Evolutionary conservation across 2,888 invertebrate genomes (phyloP).

Genomic region (Ophioninae sp.): DNA sequence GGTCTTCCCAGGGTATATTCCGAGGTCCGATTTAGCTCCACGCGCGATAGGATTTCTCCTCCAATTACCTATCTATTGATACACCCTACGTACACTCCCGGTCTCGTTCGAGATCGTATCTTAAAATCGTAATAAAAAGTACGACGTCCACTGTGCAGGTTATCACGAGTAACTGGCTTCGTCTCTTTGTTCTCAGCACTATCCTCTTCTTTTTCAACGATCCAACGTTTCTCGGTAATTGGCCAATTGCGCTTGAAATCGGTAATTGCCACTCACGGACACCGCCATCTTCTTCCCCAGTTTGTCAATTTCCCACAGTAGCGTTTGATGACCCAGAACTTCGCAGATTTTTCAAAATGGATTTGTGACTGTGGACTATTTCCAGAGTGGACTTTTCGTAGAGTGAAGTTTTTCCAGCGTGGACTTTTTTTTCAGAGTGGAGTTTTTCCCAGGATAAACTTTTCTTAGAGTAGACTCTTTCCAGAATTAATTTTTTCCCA

Average conservation of each 20-base stretch:
- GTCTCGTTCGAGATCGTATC: slow-evolving; percentile 43
- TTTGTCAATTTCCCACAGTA: background rate
- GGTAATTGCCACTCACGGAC: slow-evolving; percentile 36
- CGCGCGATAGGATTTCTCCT: slow-evolving; percentile 58
- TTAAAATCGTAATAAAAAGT: slow-evolving; percentile 57
- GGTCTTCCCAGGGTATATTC: slow-evolving; percentile 2
- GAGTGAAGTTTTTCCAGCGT: too few species aligned
- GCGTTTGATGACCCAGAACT: background rate
- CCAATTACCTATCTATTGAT: slow-evolving; percentile 62
- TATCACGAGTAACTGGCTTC: slow-evolving; percentile 15
- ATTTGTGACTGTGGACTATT: background rate
- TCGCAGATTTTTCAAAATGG: background rate
- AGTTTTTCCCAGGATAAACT: background rate
- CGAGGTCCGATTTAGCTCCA: slow-evolving; percentile 22
- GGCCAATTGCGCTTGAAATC: slow-evolving; percentile 51
- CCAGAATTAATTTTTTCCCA: too few species aligned
- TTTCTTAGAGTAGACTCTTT: background rate
- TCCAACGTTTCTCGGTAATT: slow-evolving; percentile 56
- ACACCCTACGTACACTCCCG: slow-evolving; percentile 49
- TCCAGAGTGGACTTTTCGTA: background rate
- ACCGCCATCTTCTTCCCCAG: slow-evolving; percentile 2
- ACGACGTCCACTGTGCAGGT: slow-evolving; percentile 17
- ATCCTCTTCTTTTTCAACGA: slow-evolving; percentile 31
- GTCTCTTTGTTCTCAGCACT: slow-evolving; percentile 21
- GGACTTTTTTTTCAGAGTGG: background rate